Conservation (phyloP, 2,888 invertebrate species). For the Dryocosmus kuriphilus region DNA sequence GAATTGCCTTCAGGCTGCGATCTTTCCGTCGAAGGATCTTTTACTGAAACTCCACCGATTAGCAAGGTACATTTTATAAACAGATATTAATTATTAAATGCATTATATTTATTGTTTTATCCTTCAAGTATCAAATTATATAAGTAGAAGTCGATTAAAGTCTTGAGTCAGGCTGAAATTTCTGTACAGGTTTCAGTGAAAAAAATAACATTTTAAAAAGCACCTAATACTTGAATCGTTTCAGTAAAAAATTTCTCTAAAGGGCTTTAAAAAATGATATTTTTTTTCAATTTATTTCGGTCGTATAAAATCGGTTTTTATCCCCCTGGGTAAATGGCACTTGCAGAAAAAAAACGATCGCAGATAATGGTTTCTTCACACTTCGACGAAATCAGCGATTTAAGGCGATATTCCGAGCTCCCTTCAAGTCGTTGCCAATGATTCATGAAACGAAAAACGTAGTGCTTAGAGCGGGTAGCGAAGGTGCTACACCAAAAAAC, state of each 20-base stretch:
- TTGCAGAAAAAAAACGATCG: conserved; percentile 73
- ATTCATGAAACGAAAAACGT: conserved; percentile 72
- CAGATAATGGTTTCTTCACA: conserved; percentile 74
- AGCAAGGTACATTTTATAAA: conserved; percentile 65
- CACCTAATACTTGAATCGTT: too few species aligned
- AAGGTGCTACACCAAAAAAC: conserved; percentile 69
- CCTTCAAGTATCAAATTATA: too few species aligned
- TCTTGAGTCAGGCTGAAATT: too few species aligned
- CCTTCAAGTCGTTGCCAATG: conserved; percentile 74
- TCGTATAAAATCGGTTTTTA: not conserved
- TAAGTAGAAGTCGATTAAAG: too few species aligned
- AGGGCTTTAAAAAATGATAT: not conserved
- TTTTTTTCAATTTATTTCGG: not conserved
- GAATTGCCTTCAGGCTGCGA: conserved; percentile 93
- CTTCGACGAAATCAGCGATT: conserved; percentile 73
- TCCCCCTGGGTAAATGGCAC: conserved; percentile 49
- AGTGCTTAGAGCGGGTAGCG: conserved; percentile 73
- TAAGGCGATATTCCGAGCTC: conserved; percentile 71
- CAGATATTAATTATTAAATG: not conserved
- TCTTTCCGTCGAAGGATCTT: conserved; percentile 78
- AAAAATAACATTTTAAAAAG: too few species aligned
- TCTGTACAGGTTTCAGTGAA: too few species aligned
- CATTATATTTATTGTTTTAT: too few species aligned
- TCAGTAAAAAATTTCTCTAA: not conserved
- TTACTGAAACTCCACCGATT: conserved; percentile 70